Base-by-base conservation (phyloP, 2,888 invertebrate species). In the Conus canariensis region DNA sequence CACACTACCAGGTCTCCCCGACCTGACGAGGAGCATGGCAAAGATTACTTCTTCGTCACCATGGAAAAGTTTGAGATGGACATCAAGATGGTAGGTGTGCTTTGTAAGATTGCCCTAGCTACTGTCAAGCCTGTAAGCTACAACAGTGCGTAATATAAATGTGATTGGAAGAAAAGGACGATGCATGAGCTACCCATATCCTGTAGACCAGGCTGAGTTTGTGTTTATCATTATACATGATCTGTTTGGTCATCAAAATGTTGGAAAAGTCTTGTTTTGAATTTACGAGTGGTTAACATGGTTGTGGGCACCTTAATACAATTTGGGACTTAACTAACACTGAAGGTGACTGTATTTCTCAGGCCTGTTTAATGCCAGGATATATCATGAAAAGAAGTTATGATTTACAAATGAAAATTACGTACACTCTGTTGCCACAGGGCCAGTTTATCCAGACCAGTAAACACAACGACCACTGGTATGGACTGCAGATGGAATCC, bases 401-500 rank as follows among this genome's bases (percentile, higher is more conserved):
- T 4, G 45, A 45, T 45, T 45, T 45, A 45, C 45, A 45, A 45
- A 45, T 45, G 45, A 45, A 45, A 80, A 30, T 45, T 14, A 80
- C 2, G 80, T 80, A 30, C 30, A 10, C 8, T 85, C 25, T 77
- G 8, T 77, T n/a, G 77, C 25, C 92, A 19, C 93, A 96, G 95
- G 96, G 96, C 58, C 94, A 95, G 93, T 96, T 96, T 90, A 92
- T 96, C 10, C 95, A 95, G 93, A 96, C 96, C 1, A 95, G 95
- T 91, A 93, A 94, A 89, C 94, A 95, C 92, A 92, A 94, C 90
- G 95, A 95, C 4, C 92, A 96, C 88, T 95, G 95, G 94, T 96
- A 95, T 92, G 96, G 96, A 7, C 92, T 96, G 70, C 95, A 95
- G 91, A 95, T 95, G 92, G 95, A 96, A 64, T 94, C 96, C 5